Evolutionary conservation across 2,113 vertebrate genomes (phyloP).

Genomic region (Gallinago undulata): DNA sequence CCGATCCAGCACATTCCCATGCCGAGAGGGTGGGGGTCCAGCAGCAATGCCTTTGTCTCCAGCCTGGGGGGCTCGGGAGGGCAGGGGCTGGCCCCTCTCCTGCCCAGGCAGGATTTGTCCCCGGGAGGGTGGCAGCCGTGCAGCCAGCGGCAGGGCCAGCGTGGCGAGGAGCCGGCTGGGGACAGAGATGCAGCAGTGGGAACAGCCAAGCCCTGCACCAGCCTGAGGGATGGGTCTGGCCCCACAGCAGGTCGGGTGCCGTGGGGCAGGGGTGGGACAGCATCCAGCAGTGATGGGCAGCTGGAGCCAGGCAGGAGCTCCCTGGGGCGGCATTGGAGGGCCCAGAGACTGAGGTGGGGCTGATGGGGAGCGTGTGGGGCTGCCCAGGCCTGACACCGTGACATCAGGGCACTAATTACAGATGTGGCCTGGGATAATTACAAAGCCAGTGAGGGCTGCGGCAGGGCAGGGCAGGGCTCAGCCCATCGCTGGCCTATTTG

Average conservation of each 20-base stretch:
- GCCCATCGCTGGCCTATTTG: conserved; percentile 1
- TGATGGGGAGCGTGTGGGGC: background rate
- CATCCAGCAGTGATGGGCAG: background rate
- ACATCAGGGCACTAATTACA: conserved; percentile 59
- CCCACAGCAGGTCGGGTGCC: background rate
- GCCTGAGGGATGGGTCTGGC: background rate
- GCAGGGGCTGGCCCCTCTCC: background rate
- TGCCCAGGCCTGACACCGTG: conserved; percentile 29
- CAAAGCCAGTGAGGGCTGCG: background rate
- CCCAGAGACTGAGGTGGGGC: conserved; percentile 9
- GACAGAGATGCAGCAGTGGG: background rate
- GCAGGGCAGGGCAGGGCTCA: conserved; percentile 16
- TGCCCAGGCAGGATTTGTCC: background rate
- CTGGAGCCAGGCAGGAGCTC: background rate
- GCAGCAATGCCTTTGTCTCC: background rate
- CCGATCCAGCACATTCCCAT: background rate
- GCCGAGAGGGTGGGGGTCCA: background rate
- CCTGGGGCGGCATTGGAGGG: background rate
- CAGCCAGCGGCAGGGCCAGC: background rate
- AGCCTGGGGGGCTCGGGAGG: background rate
- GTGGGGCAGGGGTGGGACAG: background rate
- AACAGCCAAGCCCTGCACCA: accelerated
- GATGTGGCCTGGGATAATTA: conserved; percentile 37
- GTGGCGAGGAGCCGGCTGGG: accelerated
- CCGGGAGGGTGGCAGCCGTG: background rate